These are phyloP conservation scores for Marmota flaviventris DNA, from an alignment of 2,113 vertebrate genomes.

Conservation along the genomic window DNA sequence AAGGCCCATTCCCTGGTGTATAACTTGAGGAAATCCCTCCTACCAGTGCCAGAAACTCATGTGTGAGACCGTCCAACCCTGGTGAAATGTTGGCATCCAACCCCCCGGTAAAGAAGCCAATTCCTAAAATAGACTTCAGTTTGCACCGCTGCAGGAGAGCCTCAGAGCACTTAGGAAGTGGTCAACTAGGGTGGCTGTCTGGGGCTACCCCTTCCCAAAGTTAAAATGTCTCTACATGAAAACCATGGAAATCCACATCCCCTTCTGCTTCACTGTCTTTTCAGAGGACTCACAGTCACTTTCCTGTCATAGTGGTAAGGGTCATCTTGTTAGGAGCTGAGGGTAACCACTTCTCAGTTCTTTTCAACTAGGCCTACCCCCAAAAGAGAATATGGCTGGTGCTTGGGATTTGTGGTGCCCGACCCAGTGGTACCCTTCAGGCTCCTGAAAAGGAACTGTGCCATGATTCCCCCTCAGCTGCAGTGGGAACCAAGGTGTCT, in stretches of 20 bases:
- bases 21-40: conserved; percentile 55
- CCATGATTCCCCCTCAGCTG: neutral
- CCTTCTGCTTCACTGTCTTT: conserved; percentile 6
- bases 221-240: conserved; percentile 30
- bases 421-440: neutral
- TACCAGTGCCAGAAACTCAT: conserved; percentile 43
- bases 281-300: neutral
- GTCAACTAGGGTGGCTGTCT: conserved; percentile 57
- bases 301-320: neutral
- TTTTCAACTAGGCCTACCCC: neutral
- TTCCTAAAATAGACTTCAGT: conserved; percentile 68
- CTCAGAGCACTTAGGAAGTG: neutral
- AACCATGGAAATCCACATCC: neutral
- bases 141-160: conserved; percentile 57
- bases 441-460: neutral
- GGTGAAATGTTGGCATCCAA: conserved; percentile 71
- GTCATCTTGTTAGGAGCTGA: neutral
- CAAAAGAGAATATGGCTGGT: neutral
- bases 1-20: conserved; percentile 24
- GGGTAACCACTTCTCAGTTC: neutral
- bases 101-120: conserved; percentile 44
- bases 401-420: conserved; percentile 17
- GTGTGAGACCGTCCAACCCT: conserved; percentile 42
- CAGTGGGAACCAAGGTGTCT: neutral
- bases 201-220: conserved; percentile 58